phyloP scores from a whole-genome alignment of 2,797 vertebrate genomes.

The Channa striata region DNA sequence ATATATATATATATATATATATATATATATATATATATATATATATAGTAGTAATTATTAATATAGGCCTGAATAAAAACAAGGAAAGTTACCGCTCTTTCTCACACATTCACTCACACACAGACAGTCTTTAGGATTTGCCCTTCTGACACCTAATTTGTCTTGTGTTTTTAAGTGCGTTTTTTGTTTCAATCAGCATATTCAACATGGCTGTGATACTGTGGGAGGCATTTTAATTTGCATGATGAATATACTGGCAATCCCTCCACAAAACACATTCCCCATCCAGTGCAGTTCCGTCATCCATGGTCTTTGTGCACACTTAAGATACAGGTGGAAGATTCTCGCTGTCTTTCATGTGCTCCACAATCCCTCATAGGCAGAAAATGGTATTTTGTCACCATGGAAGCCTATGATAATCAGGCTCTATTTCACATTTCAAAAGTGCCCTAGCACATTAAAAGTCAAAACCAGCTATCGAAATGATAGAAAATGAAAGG shows the following conservation, averaged over 20 bases:
- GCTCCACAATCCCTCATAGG: conserved; percentile 14
- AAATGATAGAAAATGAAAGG: neutral
- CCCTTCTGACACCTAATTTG: neutral
- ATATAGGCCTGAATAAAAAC: conserved; percentile 6
- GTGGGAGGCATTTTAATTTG: conserved; percentile 30
- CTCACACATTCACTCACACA: no score
- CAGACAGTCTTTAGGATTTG: neutral
- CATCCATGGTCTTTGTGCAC: conserved; percentile 27
- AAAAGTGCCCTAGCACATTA: neutral
- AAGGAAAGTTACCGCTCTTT: no score
- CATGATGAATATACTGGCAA: conserved; percentile 41
- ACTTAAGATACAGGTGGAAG: conserved; percentile 21
- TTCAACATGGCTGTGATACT: neutral
- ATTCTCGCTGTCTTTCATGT: conserved; percentile 15
- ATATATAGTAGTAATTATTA: conserved; percentile 14
- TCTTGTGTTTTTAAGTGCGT: neutral
- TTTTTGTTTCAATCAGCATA: conserved; percentile 21
- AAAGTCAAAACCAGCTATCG: conserved; percentile 5
- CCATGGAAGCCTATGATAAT: conserved; percentile 1
- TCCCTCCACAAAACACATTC: conserved; percentile 19
- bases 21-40: no score
- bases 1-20: no score
- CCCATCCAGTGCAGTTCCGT: conserved; percentile 7
- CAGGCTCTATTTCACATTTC: neutral
- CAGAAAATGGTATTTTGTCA: conserved; percentile 14